phyloP scores from a whole-genome alignment of 2,888 invertebrate genomes.

The Adelognathus sp. region DNA sequence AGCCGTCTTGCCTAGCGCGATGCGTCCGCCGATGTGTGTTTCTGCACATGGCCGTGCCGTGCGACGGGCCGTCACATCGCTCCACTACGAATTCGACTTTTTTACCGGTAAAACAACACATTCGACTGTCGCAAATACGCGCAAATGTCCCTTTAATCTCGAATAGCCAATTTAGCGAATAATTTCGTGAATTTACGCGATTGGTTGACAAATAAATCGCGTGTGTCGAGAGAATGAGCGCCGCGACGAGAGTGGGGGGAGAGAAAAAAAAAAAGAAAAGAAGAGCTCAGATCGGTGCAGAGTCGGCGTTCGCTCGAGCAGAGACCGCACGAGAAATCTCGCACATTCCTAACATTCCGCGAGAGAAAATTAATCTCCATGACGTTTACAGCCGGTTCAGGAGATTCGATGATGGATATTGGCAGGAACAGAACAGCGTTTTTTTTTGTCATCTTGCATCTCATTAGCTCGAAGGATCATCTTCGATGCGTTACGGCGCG shows the following conservation, averaged over 20 bases:
- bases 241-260: neutral
- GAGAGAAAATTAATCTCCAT: slow-evolving; percentile 3
- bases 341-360: slow-evolving; percentile 29
- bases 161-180: slow-evolving; percentile 13
- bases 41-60: slow-evolving; percentile 79
- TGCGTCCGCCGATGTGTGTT: slow-evolving; percentile 77
- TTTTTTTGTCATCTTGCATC: neutral
- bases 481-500: slow-evolving; percentile 32
- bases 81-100: slow-evolving; percentile 68
- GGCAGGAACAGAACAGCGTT: slow-evolving; percentile 22
- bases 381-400: slow-evolving; percentile 46
- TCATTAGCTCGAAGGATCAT: slow-evolving; percentile 21
- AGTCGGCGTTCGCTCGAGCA: neutral
- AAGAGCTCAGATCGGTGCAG: neutral
- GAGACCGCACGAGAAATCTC: slow-evolving; percentile 24
- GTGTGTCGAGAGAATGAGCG: slow-evolving; percentile 31
- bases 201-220: slow-evolving; percentile 30
- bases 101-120: slow-evolving; percentile 71
- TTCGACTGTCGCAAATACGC: neutral
- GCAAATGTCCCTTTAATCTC: slow-evolving; percentile 12
- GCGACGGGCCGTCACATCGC: slow-evolving; percentile 71
- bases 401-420: slow-evolving; percentile 37
- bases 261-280: neutral
- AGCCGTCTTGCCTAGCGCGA: slow-evolving; percentile 76
- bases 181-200: slow-evolving; percentile 10